These are phyloP conservation scores for Drosophila anomelani DNA, from an alignment of 2,888 invertebrate genomes.

Conservation along the genomic window DNA sequence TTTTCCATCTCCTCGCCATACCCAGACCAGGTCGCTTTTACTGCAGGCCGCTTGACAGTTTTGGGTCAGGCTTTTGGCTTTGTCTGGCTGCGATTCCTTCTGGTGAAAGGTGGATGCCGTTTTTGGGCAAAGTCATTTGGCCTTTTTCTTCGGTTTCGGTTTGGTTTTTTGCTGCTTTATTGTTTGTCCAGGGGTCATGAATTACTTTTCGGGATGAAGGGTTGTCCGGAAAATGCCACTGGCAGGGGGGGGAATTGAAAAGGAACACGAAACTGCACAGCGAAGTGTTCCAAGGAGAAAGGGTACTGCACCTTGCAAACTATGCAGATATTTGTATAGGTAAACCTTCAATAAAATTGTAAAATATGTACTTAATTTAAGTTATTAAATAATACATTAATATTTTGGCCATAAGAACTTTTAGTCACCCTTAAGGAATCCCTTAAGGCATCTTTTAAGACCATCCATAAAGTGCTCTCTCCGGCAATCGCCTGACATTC, in stretches of 20 bases:
- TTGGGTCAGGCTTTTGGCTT: conserved; percentile 57
- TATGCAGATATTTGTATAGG: background rate
- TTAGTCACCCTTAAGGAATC: background rate
- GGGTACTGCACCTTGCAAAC: background rate
- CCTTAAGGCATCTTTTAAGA: background rate
- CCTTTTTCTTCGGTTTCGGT: conserved; percentile 39
- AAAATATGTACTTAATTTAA: background rate
- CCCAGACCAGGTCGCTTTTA: conserved; percentile 12
- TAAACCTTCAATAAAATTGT: background rate
- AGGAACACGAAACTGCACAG: conserved; percentile 1
- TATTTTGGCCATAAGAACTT: no score
- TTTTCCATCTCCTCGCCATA: background rate
- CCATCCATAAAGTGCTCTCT: background rate
- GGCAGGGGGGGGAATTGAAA: conserved; percentile 8
- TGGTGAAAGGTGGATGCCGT: conserved; percentile 48
- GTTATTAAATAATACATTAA: no score
- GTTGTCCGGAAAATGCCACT: conserved; percentile 10
- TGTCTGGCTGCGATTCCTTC: conserved; percentile 30
- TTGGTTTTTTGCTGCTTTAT: conserved; percentile 33
- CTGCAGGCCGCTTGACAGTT: conserved; percentile 62
- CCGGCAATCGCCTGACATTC: conserved; percentile 14
- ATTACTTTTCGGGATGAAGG: conserved; percentile 37
- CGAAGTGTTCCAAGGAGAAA: background rate
- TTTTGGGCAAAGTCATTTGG: conserved; percentile 48
- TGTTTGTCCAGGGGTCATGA: conserved; percentile 48